Conservation (phyloP, 2,888 invertebrate genomes). For the Tenthredo notha region DNA sequence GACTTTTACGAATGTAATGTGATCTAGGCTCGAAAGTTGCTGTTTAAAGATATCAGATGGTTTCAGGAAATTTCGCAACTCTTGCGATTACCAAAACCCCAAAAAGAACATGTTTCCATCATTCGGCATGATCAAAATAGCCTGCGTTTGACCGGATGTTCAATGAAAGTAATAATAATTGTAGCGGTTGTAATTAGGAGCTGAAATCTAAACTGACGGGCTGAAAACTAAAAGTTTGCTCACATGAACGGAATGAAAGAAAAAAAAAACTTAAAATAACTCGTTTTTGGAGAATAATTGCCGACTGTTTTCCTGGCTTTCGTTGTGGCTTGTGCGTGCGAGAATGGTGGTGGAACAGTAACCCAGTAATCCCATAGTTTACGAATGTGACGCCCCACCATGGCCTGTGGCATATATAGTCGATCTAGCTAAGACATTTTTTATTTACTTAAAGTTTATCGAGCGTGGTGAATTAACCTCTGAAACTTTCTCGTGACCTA, state of each 20-base stretch:
- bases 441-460: slow-evolving; percentile 61
- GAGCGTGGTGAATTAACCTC: slow-evolving; percentile 51
- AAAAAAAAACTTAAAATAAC: slow-evolving; percentile 36
- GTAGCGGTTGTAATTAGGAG: neutral
- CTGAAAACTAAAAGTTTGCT: neutral
- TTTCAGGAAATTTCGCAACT: neutral
- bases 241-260: neutral
- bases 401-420: slow-evolving; percentile 65
- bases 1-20: slow-evolving; percentile 13
- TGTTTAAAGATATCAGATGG: neutral
- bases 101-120: slow-evolving; percentile 7
- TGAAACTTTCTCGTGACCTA: slow-evolving; percentile 38
- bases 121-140: neutral
- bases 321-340: slow-evolving; percentile 41
- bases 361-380: slow-evolving; percentile 67
- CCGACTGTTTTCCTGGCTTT: slow-evolving; percentile 25
- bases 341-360: slow-evolving; percentile 64
- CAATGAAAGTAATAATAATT: neutral
- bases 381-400: slow-evolving; percentile 60
- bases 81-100: neutral
- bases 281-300: slow-evolving; percentile 35
- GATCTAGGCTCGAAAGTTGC: slow-evolving; percentile 18
- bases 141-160: neutral
- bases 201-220: neutral
- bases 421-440: slow-evolving; percentile 63